Evolutionary conservation across 2,113 vertebrate species (phyloP), one percentile per base, ranked within the genome.

Genomic region (human): DNA sequence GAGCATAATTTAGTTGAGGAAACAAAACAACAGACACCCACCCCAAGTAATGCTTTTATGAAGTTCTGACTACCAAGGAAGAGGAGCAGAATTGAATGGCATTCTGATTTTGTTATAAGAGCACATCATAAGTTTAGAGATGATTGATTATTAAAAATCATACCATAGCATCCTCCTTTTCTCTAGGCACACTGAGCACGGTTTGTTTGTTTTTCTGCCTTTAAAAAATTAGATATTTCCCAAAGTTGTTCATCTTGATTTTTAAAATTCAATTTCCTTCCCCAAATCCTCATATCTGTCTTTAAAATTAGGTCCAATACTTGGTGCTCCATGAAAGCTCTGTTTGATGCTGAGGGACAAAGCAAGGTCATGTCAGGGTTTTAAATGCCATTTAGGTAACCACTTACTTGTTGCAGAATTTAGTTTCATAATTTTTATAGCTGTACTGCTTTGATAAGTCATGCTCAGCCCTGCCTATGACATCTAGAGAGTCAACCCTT

Each of bases 151-250:
- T 92, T 81, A 70, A 78, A 78, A 64, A 92, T 55, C 38, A 87
- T 9, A 40, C 8, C 17, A 68, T 16, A 10, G 25, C 14, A 40
- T 88, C 25, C 66, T 86, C 90, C 75, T 35, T 82, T 73, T 92
- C 38, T 86, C 59, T 61, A 8, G 43, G 11, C 23, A 97, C n/a
- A 94, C 72, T 17, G 32, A 55, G 4, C 55, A 75, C 8, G 18
- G 52, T 55, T 50, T 16, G 52, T 55, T 50, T 50, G 1, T 72
- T 87, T 27, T 50, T 3, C 75, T 52, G 32, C 7, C 64, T 88
- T 95, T 57, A 23, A 86, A 91, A 93, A 83, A 43, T 90, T 38
- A 78, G 16, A 8, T 45, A 25, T 82, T 95, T 94, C 91, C 43
- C 5, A 83, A 66, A 75, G 1, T 8, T 43, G 2, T 38, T 87